Evolutionary conservation across 2,888 invertebrate species (phyloP), one percentile per base, ranked within the genome.

Genomic region (Philaethria dido): DNA sequence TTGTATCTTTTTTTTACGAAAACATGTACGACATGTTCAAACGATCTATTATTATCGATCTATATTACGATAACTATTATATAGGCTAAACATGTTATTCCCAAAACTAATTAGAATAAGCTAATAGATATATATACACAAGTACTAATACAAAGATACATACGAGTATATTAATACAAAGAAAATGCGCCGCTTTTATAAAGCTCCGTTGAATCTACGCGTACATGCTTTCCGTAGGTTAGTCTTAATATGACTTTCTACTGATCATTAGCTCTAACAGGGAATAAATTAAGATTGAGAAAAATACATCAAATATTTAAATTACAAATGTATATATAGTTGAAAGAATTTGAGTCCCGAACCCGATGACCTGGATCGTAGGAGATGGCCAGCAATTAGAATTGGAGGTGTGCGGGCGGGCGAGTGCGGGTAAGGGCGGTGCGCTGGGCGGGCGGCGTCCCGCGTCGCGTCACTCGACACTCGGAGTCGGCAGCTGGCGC

Each of bases 351-450:
- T 76, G 79, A 82, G 84, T 86, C 87, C 87, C 85, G 87, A 84
- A 87, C 85, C 87, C 87, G 85, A 89, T 89, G 89, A 88, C 89
- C 89, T 88, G 89, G 78, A 87, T 89, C 78, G 85, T 81, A 78
- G 80, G 81, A 87, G 86, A 87, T 87, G 84, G 86, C 80, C 81
- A 89, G 84, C 88, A 90, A 88, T 90, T 88, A 87, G 85, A 88
- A 86, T 84, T 83, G 84, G 82, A 84, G 82, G 83, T 81, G 81
- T 68, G 80, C 77, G 84, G 80, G 78, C 75, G 76, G 79, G 78
- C 64, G 70, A 73, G 71, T 72, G 72, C 65, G 77, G 72, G 45
- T 22, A 8, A 72, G 77, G 72, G 75, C 73, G 75, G 73, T 70
- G 47, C 64, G 50, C 50, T 64, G 50, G 64, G 64, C 64, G 72